phyloP scores from a whole-genome alignment of 2,113 vertebrate genomes.

The Carassius auratus region DNA sequence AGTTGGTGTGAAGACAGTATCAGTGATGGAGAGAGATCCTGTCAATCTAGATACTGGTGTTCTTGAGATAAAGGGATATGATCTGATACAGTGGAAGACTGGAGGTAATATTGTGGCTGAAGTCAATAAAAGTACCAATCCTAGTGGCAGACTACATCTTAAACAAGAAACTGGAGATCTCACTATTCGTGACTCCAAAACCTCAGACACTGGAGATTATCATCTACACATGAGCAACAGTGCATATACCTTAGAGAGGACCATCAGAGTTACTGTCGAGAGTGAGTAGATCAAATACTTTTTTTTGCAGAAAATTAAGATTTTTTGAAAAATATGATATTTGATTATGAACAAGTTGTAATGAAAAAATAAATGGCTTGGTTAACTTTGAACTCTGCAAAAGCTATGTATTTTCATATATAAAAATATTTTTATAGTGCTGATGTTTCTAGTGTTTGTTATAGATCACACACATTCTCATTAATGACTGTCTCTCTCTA shows the following conservation, averaged over 20 bases:
- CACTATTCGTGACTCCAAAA: accelerated
- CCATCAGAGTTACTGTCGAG: neutral
- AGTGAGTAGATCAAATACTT: neutral
- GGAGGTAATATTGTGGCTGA: accelerated
- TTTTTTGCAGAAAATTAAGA: too few species aligned
- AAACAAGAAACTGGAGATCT: neutral
- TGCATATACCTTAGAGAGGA: neutral
- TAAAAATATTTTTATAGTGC: too few species aligned
- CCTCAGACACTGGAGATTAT: neutral
- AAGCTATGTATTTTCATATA: too few species aligned
- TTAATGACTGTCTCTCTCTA: neutral
- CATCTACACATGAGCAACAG: neutral
- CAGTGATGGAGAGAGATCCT: neutral
- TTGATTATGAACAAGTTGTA: too few species aligned
- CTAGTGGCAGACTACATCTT: neutral
- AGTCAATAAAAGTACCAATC: neutral
- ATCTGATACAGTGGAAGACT: neutral
- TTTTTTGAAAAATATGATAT: too few species aligned
- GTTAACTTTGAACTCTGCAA: too few species aligned
- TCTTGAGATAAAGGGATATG: neutral
- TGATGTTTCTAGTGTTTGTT: too few species aligned
- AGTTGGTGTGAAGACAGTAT: neutral
- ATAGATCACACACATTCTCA: too few species aligned
- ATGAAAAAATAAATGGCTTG: too few species aligned
- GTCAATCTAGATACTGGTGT: neutral